Base-by-base conservation (phyloP, 1,140 invertebrate species). In the Leptopilina boulardi region DNA sequence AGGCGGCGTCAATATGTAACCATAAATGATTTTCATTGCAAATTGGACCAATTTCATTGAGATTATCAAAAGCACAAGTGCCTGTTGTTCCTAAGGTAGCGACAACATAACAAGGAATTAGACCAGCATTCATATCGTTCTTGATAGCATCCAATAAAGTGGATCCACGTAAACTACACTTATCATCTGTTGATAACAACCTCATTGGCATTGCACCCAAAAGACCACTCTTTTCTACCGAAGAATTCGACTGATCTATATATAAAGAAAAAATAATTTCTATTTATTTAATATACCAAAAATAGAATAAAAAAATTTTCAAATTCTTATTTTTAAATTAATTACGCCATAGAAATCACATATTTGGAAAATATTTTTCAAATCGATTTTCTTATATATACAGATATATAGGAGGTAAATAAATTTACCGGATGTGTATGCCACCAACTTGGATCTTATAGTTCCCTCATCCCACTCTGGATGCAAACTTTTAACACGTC, bases 31-130 rank as follows among this genome's bases (percentile, higher is more conserved):
- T 91, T 83, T 94, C 88, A 71, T 95, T 91, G 85, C 97, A 98
- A 30, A 99, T 92, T 44, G 94, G 92, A 0, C 96, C 97, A 41
- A 99, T 85, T 88, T 97, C 95, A 26, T 94, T 92, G 0, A 99
- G 86, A 74, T 96, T 94, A 89, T 99, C 98, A 87, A 98, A 98
- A 4, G 97, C 95, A 87, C 98, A 99, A 6, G 96, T 97, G 34
- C 95, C 96, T 0, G 98, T 99, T 0, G 98, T 98, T 1, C 98
- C 98, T 19, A 99, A 91, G 70, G 96, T 98, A 4, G 95, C 96
- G 19, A 97, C 93, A 0, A 98, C 94, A 81, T 94, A 95, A 78
- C 95, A 97, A 0, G 96, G 96, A 84, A 97, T 94, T 0, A 95
- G 85, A 19, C 96, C 96, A 73, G 93, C 90, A 2, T 92, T 88